phyloP scores from a whole-genome alignment of 2,113 vertebrate species.

The Hippocampus mohnikei region DNA sequence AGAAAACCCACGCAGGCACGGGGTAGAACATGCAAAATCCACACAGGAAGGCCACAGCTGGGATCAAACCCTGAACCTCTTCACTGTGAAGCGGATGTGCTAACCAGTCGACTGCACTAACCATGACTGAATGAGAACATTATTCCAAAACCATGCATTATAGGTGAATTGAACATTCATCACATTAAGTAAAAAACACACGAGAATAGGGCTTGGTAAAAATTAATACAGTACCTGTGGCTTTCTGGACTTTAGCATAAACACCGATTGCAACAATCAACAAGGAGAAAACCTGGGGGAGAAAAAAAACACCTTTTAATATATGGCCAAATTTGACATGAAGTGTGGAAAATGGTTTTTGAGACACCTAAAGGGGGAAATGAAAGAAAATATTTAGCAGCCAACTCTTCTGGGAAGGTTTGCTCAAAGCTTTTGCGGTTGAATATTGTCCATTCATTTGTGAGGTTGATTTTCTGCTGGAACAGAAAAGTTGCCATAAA shows the following conservation, averaged over 20 bases:
- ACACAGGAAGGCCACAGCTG: too few relatives aligned
- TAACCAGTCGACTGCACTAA: neutral
- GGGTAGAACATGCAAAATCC: too few relatives aligned
- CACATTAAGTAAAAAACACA: neutral
- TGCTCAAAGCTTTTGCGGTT: neutral
- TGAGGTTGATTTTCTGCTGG: neutral
- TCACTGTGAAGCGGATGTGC: too few relatives aligned
- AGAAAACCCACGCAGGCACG: too few relatives aligned
- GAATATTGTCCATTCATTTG: neutral
- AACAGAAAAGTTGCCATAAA: neutral
- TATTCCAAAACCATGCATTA: neutral
- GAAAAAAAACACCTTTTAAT: neutral
- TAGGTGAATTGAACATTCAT: neutral
- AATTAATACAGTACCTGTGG: constrained; percentile 61
- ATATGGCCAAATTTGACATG: too few relatives aligned
- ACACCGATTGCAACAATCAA: constrained; percentile 74
- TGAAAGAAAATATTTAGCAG: neutral
- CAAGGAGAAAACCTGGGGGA: constrained; percentile 69
- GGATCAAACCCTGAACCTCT: too few relatives aligned
- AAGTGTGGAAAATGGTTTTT: neutral
- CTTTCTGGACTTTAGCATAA: constrained; percentile 73
- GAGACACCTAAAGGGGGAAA: neutral
- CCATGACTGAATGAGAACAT: neutral
- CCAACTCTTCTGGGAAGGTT: neutral
- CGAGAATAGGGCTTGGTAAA: neutral